Evolutionary conservation across 2,797 vertebrate species (phyloP), one percentile per base, ranked within the genome.

Genomic region (Scolopax bukidnonensis): DNA sequence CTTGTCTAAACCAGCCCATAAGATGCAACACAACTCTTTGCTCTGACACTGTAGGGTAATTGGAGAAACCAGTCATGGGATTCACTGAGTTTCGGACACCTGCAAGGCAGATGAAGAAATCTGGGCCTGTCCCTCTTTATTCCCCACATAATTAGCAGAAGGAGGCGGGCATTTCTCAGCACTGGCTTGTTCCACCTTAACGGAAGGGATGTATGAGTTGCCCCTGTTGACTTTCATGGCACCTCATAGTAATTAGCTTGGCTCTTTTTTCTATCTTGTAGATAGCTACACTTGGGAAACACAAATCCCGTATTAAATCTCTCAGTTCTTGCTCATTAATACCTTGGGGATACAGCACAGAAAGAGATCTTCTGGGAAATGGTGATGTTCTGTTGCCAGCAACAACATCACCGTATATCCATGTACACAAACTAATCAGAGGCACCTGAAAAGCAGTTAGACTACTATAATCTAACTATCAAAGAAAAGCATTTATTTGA

Each of bases 51-150:
- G 47, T 1, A 1, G 27, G 45, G 41, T 0, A 1, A 25, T 24
- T 1, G 0, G 47, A 77, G 57, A 80, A 65, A 78, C 9, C 33
- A 48, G 41, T 10, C 1, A 0, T 45, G 38, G 36, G 59, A 36
- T 54, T 45, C n/a, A 40, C 28, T 56, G 71, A 33, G 13, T 13
- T 90, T 73, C n/a, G 51, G 59, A 38, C 2, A 5, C 32, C 48
- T 68, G n/a, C 25, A 69, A 45, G n/a, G 33, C 4, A 60, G 25
- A 50, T 40, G 18, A 10, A 43, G n/a, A 76, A 60, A 41, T 69
- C 23, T 60, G 24, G 67, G 36, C 28, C 40, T 20, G 17, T 20
- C 24, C 25, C 20, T 69, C 33, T 57, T 24, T 30, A 16, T 75
- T 79, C 25, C 16, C 38, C 8, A 11, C 17, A 25, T 69, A 32